Base-by-base conservation (phyloP, 2,113 vertebrate species). In the Columbina picui region DNA sequence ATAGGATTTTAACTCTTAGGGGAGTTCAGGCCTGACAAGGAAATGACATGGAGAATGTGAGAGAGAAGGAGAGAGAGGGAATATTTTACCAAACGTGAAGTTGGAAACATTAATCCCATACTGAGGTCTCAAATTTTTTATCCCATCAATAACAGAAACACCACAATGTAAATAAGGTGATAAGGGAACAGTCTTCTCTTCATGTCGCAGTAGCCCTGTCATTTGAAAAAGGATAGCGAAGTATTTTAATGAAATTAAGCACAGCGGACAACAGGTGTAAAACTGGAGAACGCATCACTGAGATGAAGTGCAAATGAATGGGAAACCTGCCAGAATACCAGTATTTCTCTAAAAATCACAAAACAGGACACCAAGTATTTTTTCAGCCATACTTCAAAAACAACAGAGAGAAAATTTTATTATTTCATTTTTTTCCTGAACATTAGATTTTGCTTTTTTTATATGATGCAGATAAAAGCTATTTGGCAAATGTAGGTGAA, bases 401-500 rank as follows among this genome's bases (percentile, higher is more conserved):
- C 1, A 6, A 50, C 67, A 52, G 49, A 77, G 29, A 73, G 23
- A 73, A 84, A 88, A 84, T 22, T 3, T 39, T 38, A 41, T 68
- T 88, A 65, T 82, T 94, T 74, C 76, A 38, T 63, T 95, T 73
- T 77, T 61, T 39, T n/a, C 86, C 94, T 91, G 49, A 95, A 83
- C 39, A 39, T 69, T 84, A 89, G 52, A 64, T 87, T 94, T 95
- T 96, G 69, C 71, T 96, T 93, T 93, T 94, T 88, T 79, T 76
- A 92, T 97, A 94, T 70, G 90, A 97, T 73, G 63, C 93, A 93
- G 59, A 87, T 93, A 80, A 77, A 70, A 95, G 89, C 91, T 95
- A 63, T 84, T 87, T 94, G 93, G 95, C 89, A 97, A 96, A 95
- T 45, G 91, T 93, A 96, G 87, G 83, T 71, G 64, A 82, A 89